phyloP scores from a whole-genome alignment of 2,888 invertebrate species.

The Pyralis farinalis region DNA sequence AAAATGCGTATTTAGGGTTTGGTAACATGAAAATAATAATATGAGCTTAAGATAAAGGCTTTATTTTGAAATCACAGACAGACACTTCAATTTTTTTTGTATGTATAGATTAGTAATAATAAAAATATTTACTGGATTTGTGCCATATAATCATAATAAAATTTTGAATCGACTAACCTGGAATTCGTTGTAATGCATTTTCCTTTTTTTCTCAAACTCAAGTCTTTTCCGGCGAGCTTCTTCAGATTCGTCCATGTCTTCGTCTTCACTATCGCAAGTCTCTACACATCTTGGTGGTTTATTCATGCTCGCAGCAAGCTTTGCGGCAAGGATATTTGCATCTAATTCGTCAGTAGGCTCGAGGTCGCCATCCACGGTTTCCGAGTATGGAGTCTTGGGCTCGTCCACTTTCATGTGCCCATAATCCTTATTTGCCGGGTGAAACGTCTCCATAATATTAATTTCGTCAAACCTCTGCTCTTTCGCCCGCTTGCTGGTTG shows the following conservation, averaged over 20 bases:
- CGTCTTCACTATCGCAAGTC: slow-evolving; percentile 77
- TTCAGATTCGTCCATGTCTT: slow-evolving; percentile 81
- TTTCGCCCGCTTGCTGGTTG: slow-evolving; percentile 73
- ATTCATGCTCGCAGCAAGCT: slow-evolving; percentile 81
- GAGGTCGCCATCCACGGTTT: slow-evolving; percentile 81
- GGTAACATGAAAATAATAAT: too few relatives aligned
- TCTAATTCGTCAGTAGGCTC: slow-evolving; percentile 83
- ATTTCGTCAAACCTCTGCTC: slow-evolving; percentile 97
- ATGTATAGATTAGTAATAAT: too few relatives aligned
- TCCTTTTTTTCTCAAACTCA: slow-evolving; percentile 95
- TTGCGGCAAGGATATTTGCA: slow-evolving; percentile 88
- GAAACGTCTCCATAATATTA: slow-evolving; percentile 98
- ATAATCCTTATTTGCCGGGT: slow-evolving; percentile 99
- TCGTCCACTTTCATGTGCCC: slow-evolving; percentile 99
- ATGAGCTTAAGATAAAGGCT: too few relatives aligned
- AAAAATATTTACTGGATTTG: too few relatives aligned
- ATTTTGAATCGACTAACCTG: slow-evolving; percentile 41
- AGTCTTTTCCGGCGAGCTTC: slow-evolving; percentile 84
- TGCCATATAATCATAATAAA: too few relatives aligned
- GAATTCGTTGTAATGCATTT: slow-evolving; percentile 98
- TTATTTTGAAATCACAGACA: too few relatives aligned
- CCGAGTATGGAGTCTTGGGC: slow-evolving; percentile 95
- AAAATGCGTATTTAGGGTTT: too few relatives aligned
- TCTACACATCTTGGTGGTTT: slow-evolving; percentile 70
- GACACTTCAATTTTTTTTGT: too few relatives aligned